Base-by-base conservation (phyloP, 2,888 invertebrate genomes). In the Crocallis elinguaria region DNA sequence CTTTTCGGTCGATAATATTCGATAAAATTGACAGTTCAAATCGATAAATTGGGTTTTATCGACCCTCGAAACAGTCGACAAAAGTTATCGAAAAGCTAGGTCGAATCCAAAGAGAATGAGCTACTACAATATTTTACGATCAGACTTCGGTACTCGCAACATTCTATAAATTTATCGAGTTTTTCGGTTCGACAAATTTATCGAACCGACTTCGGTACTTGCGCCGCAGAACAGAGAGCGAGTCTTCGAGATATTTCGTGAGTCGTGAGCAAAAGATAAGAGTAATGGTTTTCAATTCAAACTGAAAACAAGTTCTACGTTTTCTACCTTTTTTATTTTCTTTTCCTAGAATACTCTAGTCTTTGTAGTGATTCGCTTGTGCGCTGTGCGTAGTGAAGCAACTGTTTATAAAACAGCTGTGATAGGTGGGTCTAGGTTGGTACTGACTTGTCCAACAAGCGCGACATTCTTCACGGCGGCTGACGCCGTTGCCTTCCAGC, bases 391-490 rank as follows among this genome's bases (percentile, higher is more conserved):
- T 19, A 19, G 16, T 33, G 17, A 12, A 39, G 39, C 39, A 25
- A 39, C 25, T 23, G 23, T 37, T 37, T 23, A 13, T 23, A 23
- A 14, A 11, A 27, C 27, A n/a, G 23, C 16, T 9, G 17, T 35
- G 17, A 53, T 42, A 53, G 57, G 53, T 39, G 38, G 25, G 8
- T 41, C 42, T 64, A 41, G 65, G 48, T 52, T 58, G 66, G 50
- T 14, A 36, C 21, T 23, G 39, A 29, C 27, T 42, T 29, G 25
- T 29, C 35, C 23, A 48, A 48, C 66, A 67, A 66, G 62, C 71
- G 72, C 71, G 66, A 75, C 75, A 71, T 37, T 42, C 66, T 79
- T 78, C 72, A 75, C 69, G 75, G 79, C 71, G 67, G 64, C 67
- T 57, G 51, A 51, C 37, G 44, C 58, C 69, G 69, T 64, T 68